phyloP scores from a whole-genome alignment of 2,797 vertebrate genomes.

The Lycodopsis pacificus region DNA sequence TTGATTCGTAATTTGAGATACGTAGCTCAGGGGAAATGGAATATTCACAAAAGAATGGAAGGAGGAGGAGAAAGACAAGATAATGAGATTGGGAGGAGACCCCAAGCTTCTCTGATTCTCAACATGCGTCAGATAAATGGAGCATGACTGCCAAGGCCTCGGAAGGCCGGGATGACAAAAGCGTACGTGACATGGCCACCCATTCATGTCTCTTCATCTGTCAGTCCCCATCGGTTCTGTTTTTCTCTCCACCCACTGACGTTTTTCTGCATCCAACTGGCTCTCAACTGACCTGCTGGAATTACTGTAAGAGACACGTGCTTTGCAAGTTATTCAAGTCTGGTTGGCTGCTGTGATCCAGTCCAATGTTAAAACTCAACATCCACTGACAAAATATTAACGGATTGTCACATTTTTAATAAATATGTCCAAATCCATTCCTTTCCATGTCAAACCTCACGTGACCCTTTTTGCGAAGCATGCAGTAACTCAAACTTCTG shows the following conservation, averaged over 20 bases:
- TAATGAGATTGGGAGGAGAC: conserved; percentile 16
- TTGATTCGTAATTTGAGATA: neutral
- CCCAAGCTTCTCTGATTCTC: conserved; percentile 16
- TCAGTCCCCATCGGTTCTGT: conserved; percentile 22
- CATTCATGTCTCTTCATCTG: conserved; percentile 12
- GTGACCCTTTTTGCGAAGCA: neutral
- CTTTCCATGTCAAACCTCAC: neutral
- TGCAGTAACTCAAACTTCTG: neutral
- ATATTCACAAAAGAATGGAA: neutral
- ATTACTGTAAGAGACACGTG: neutral
- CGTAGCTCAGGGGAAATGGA: conserved; percentile 17
- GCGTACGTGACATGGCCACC: neutral
- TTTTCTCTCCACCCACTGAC: neutral
- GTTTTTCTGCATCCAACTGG: conserved; percentile 13
- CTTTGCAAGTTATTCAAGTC: neutral
- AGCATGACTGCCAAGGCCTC: conserved; percentile 25
- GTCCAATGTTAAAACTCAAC: neutral
- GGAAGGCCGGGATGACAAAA: conserved; percentile 15
- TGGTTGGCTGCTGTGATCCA: neutral
- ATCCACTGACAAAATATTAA: neutral
- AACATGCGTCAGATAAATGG: conserved; percentile 44
- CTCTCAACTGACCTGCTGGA: conserved; percentile 11
- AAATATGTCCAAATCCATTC: neutral
- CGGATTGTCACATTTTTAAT: neutral
- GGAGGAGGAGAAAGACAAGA: conserved; percentile 3